Percentiles rank a stretch among this genome's conserved stretches.
phyloP scores from a whole-genome alignment of 2,113 vertebrate species.

The Limanda limanda region DNA sequence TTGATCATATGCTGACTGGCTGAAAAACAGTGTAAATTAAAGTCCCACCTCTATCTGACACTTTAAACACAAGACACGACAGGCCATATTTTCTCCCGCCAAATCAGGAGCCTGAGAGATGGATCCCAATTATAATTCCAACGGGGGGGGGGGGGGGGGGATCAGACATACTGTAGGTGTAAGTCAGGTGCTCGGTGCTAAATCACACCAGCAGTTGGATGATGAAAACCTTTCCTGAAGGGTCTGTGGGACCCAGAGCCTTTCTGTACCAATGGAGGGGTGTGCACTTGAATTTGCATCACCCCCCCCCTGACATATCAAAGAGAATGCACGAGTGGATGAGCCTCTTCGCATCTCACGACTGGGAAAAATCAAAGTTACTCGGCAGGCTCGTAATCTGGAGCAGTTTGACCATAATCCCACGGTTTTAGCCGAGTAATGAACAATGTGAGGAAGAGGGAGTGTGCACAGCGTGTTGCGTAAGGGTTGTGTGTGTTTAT shows the following conservation, averaged over 20 bases:
- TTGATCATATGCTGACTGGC: constrained; percentile 73
- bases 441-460: constrained; percentile 62
- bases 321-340: constrained; percentile 71
- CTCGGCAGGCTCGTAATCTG: constrained; percentile 68
- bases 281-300: constrained; percentile 70
- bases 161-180: constrained; percentile 49
- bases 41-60: constrained; percentile 64
- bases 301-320: constrained; percentile 70
- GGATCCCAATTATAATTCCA: constrained; percentile 64
- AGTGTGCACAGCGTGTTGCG: constrained; percentile 57
- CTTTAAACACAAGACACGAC: constrained; percentile 69
- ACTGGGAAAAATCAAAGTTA: constrained; percentile 59
- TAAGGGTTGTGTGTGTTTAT: constrained; percentile 45
- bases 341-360: constrained; percentile 64
- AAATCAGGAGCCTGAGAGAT: constrained; percentile 60
- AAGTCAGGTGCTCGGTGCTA: constrained; percentile 39
- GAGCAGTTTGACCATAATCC: constrained; percentile 68
- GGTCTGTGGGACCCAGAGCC: constrained; percentile 54
- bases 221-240: constrained; percentile 65
- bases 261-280: constrained; percentile 55
- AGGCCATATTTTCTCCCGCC: constrained; percentile 60
- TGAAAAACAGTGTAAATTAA: constrained; percentile 70
- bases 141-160: not conserved
- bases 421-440: constrained; percentile 74
- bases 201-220: constrained; percentile 57